Evolutionary conservation across 2,888 invertebrate genomes (phyloP).

Genomic region (Buathra laborator): DNA sequence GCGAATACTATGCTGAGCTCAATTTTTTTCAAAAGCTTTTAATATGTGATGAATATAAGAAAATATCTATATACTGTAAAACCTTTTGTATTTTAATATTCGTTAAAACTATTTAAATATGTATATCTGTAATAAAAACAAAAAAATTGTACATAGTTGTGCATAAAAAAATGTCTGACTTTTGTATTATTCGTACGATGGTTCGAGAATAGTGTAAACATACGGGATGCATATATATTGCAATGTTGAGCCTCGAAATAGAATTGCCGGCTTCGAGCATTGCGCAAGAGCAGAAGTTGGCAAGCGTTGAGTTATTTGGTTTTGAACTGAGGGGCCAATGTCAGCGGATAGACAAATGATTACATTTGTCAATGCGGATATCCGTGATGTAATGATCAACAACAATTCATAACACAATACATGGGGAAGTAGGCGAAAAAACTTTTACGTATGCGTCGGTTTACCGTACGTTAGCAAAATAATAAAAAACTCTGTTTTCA

Average conservation of each 20-base stretch:
- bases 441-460: not conserved
- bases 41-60: constrained; percentile 51
- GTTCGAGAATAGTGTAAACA: not conserved
- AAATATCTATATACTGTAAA: constrained; percentile 60
- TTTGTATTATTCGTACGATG: not conserved
- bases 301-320: constrained; percentile 72
- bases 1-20: constrained; percentile 61
- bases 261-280: constrained; percentile 40
- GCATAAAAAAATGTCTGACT: constrained; percentile 19
- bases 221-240: not conserved
- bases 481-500: not conserved
- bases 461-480: not conserved
- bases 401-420: constrained; percentile 8
- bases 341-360: constrained; percentile 45
- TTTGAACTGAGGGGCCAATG: constrained; percentile 77
- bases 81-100: constrained; percentile 71
- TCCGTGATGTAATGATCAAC: constrained; percentile 37
- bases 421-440: not conserved
- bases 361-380: constrained; percentile 41
- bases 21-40: constrained; percentile 73
- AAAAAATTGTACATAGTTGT: constrained; percentile 47
- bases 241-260: constrained; percentile 44
- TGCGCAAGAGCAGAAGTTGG: constrained; percentile 75
- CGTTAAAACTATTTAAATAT: constrained; percentile 67
- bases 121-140: constrained; percentile 65